Base-by-base conservation (phyloP, 2,113 vertebrate species). In the Chionodraco myersi region DNA sequence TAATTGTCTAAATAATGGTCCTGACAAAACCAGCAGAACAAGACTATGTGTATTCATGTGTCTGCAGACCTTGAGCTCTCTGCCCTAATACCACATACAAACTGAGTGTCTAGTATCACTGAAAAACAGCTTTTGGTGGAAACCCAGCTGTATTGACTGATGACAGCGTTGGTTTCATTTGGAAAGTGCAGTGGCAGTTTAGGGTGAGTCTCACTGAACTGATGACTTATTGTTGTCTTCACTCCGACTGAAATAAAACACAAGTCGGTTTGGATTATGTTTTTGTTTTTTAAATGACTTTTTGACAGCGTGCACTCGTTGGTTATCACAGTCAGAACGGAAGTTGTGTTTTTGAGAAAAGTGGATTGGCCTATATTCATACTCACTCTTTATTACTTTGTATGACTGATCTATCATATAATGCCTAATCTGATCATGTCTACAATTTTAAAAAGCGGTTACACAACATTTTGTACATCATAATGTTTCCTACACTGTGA, bases 41-140 rank as follows among this genome's bases (percentile, higher is more conserved):
- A 10, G 15, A 7, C 23, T 54, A 49, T 54, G 45, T 60, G 47
- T 47, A 12, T 49, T 34, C 1, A 9, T 73, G 14, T 70, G 66
- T 72, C 9, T 49, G 21, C 13, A 74, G 71, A 79, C 85, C 73
- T 75, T 78, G 72, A 79, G 64, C 65, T 75, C 30, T 61, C 67
- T n/a, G 36, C 13, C 54, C 73, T 73, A 82, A 86, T 36, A 82
- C 67, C 72, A 58, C 47, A 48, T 56, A 83, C 51, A 66, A 30
- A 73, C 59, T 3, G 13, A 54, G 52, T 51, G 60, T 80, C 86
- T 86, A 82, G 85, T 91, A 74, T 90, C 89, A 81, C 64, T 80
- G 68, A 68, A 56, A 57, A 57, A 60, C 62, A 36, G 23, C 71
- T 85, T 86, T 77, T 61, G 62, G 53, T 62, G 44, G 77, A 79